These are phyloP conservation scores for Formica exsecta DNA, from an alignment of 1,140 invertebrate genomes.

Conservation along the genomic window DNA sequence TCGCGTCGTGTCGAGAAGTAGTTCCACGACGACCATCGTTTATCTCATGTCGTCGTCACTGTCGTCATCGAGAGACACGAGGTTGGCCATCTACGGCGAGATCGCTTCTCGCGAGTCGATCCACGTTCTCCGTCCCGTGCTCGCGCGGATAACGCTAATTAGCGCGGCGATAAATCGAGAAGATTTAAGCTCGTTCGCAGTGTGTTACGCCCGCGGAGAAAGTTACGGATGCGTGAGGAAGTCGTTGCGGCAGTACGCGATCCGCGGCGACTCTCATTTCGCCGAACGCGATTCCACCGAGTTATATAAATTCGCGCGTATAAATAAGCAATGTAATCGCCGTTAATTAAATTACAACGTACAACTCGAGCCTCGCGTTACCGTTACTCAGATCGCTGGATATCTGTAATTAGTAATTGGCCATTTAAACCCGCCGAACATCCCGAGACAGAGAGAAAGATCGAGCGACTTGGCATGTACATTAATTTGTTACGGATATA, in stretches of 20 bases:
- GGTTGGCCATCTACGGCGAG: constrained; percentile 10
- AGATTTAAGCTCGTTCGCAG: constrained; percentile 43
- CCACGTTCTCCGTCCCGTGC: constrained; percentile 25
- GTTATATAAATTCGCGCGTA: constrained; percentile 66
- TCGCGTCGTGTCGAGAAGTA: constrained; percentile 55
- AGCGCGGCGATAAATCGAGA: constrained; percentile 2
- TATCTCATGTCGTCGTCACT: constrained; percentile 39
- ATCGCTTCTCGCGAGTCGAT: not conserved
- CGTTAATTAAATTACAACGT: constrained; percentile 75
- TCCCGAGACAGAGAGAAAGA: not conserved
- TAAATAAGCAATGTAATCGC: constrained; percentile 69
- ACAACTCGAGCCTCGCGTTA: constrained; percentile 47
- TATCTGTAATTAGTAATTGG: constrained; percentile 76
- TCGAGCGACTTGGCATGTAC: not conserved
- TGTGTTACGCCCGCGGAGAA: constrained; percentile 66
- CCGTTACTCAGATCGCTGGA: constrained; percentile 70
- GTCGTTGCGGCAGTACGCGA: constrained; percentile 14
- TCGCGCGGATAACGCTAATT: constrained; percentile 69
- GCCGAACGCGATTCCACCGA: constrained; percentile 55
- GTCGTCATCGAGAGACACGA: not conserved
- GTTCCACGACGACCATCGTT: constrained; percentile 14
- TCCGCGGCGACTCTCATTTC: constrained; percentile 51
- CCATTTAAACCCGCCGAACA: constrained; percentile 60
- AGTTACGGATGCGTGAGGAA: constrained; percentile 58
- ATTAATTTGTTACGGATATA: constrained; percentile 70